These are phyloP conservation scores for Subacronicta megacephala DNA, from an alignment of 2,888 invertebrate species.

Conservation along the genomic window DNA sequence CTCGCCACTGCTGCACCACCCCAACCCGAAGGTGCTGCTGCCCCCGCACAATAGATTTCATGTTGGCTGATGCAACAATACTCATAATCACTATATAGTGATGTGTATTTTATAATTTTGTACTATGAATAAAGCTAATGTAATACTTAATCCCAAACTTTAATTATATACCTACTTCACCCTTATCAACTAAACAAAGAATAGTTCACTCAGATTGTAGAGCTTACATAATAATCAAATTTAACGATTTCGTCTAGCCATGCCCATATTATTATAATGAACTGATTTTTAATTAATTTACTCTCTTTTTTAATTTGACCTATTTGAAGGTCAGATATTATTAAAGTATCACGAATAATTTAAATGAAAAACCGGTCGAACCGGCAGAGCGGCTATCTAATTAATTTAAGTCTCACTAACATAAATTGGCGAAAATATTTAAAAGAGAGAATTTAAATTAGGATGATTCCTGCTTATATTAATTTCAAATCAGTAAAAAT, in stretches of 20 bases:
- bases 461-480: neutral
- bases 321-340: slow-evolving; percentile 42
- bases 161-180: slow-evolving; percentile 11
- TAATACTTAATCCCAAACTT: slow-evolving; percentile 10
- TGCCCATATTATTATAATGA: slow-evolving; percentile 2
- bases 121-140: slow-evolving; percentile 59
- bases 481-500: slow-evolving; percentile 3
- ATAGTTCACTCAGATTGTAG: slow-evolving; percentile 2
- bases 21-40: slow-evolving; percentile 59
- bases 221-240: slow-evolving; percentile 6
- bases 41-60: slow-evolving; percentile 65
- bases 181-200: neutral
- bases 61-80: slow-evolving; percentile 64
- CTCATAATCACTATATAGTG: slow-evolving; percentile 65
- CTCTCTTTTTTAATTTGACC: slow-evolving; percentile 41
- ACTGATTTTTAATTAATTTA: slow-evolving; percentile 23
- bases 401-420: slow-evolving; percentile 7
- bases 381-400: slow-evolving; percentile 13
- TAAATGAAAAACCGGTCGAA: slow-evolving; percentile 25
- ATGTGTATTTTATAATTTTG: slow-evolving; percentile 69
- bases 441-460: slow-evolving; percentile 12
- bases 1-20: slow-evolving; percentile 91
- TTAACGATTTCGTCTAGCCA: slow-evolving; percentile 20
- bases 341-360: slow-evolving; percentile 25
- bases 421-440: slow-evolving; percentile 10